These are phyloP conservation scores for Sylvietta virens DNA, from an alignment of 2,113 vertebrate species.

Conservation along the genomic window DNA sequence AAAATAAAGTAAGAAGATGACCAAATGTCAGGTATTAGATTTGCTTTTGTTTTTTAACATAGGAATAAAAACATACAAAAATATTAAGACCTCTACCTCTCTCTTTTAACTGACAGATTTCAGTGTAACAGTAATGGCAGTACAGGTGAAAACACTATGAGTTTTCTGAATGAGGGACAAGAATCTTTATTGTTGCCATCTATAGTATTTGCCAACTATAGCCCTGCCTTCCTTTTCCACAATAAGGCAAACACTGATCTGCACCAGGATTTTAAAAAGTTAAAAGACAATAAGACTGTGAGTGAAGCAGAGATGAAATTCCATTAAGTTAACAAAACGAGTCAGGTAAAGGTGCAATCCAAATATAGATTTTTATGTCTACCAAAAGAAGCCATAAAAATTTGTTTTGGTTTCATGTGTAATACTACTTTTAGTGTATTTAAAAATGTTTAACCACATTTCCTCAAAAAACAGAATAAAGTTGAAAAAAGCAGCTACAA, in stretches of 20 bases:
- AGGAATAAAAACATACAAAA: background rate
- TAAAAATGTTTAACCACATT: background rate
- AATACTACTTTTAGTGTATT: background rate
- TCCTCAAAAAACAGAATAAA: background rate
- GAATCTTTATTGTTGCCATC: background rate
- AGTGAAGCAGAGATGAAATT: background rate
- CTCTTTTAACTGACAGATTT: background rate
- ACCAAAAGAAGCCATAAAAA: background rate
- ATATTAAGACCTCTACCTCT: background rate
- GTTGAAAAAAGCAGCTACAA: background rate
- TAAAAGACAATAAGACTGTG: background rate
- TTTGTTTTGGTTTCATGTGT: background rate
- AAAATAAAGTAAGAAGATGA: background rate
- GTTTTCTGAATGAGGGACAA: background rate
- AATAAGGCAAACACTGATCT: background rate
- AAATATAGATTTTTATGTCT: background rate
- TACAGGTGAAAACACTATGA: background rate
- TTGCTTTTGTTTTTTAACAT: background rate
- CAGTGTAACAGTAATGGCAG: background rate
- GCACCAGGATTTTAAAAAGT: background rate
- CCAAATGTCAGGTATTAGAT: background rate
- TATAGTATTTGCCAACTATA: background rate
- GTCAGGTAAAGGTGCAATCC: background rate
- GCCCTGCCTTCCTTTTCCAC: background rate
- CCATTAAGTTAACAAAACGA: background rate